Conservation (phyloP, 2,888 invertebrate species). For the Amblyteles armatorius region DNA sequence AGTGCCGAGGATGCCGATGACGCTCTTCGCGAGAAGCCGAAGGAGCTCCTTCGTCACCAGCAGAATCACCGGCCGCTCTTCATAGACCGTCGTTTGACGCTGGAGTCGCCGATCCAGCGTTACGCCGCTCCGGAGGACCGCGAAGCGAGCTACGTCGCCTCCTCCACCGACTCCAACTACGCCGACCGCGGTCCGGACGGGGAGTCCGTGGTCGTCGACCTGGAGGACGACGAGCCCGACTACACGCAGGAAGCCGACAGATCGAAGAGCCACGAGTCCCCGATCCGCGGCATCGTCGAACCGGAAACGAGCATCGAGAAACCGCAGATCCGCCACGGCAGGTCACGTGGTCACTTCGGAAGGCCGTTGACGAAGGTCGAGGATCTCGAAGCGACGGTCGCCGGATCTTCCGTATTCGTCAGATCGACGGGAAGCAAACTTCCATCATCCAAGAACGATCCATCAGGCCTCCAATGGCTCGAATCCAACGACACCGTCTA, state of each 20-base stretch:
- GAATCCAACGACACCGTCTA: constrained; percentile 63
- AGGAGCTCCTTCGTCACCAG: constrained; percentile 79
- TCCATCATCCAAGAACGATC: neutral
- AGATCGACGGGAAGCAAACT: neutral
- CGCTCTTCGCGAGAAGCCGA: constrained; percentile 70
- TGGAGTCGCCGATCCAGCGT: constrained; percentile 57
- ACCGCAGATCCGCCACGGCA: constrained; percentile 84
- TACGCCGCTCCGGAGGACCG: constrained; percentile 30
- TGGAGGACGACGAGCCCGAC: neutral
- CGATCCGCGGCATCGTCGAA: constrained; percentile 30
- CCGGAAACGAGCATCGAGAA: constrained; percentile 72
- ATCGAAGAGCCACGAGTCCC: constrained; percentile 29
- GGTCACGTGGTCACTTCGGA: constrained; percentile 83
- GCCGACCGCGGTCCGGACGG: constrained; percentile 4
- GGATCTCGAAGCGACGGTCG: constrained; percentile 17
- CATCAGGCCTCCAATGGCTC: constrained; percentile 8
- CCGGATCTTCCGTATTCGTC: neutral
- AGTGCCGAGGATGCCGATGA: constrained; percentile 56
- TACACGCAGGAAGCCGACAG: constrained; percentile 8
- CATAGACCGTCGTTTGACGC: constrained; percentile 78
- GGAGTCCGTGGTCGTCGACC: neutral
- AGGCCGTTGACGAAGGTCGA: constrained; percentile 68
- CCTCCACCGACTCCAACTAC: constrained; percentile 45
- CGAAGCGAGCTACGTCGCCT: constrained; percentile 23
- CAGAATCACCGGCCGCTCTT: constrained; percentile 79